Evolutionary conservation across 2,113 vertebrate genomes (phyloP), one percentile per base, ranked within the genome.

Genomic region (Lamprologus callipterus): DNA sequence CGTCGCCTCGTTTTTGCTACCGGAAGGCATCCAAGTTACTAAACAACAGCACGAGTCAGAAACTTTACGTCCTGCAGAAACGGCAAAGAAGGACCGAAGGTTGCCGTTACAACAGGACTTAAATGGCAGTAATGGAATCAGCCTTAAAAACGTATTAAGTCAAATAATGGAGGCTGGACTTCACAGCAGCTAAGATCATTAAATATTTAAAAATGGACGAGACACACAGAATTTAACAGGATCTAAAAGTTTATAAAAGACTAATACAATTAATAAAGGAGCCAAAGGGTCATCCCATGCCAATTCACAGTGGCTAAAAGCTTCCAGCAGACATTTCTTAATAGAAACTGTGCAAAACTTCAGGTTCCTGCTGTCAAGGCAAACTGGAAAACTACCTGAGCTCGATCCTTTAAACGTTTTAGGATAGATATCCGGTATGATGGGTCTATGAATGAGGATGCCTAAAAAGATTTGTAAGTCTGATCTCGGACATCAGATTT

Each of bases 321-420:
- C 58, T 63, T 35, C 58, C 9, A 63, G 17, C 0, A 35, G 58
- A 63, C 1, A 35, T 5, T 63, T 63, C 58, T 63, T 7, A 63
- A 63, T n/a, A 35, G 31, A 63, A 35, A 35, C 31, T 7, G 31
- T 63, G 31, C 3, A 35, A 63, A 63, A 63, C 31, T 0, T 63
- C 17, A 63, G 0, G 35, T 40, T 0, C 7, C 35, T 68, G 35
- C 35, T 68, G 63, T 0, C 63, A 68, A 37, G 1, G 35, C 7
- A 14, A n/a, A 40, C 7, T 40, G 35, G 35, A 40, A 68, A 68
- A 40, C 63, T 68, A 68, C 35, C 31, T 6, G 19, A 40, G 63
- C 35, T 68, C 1, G 1, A 68, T 21, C 11, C 35, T 42, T 70
- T 12, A 42, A 14, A 0, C 0, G 12, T 42, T 42, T 70, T 70